Base-by-base conservation (phyloP, 1,140 invertebrate genomes). In the Cotesia typhae region DNA sequence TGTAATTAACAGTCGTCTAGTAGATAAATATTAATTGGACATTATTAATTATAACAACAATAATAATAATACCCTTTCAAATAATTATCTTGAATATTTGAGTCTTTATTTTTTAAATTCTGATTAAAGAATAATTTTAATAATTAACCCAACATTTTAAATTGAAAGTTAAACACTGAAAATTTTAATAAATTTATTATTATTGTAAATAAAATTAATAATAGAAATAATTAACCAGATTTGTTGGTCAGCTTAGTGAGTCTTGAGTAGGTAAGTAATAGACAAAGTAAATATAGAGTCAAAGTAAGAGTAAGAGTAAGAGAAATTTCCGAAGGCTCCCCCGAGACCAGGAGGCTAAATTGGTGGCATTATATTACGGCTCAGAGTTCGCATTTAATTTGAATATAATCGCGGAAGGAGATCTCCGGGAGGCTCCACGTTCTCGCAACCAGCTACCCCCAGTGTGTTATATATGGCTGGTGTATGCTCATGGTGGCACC, bases 341-440 rank as follows among this genome's bases (percentile, higher is more conserved):
- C 10, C 14, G 60, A 79, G 84, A 81, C 67, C 55, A 20, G 12
- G 35, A 83, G 82, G 84, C 80, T 86, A 86, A 87, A 87, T 87
- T 87, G 85, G 82, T 79, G 82, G 83, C 80, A 84, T 84, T 87
- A 87, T 86, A 86, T 87, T 85, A 85, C 83, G 80, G 81, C 81
- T 84, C 78, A 79, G 83, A 83, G 79, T 82, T 79, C 79, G 83
- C 85, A 86, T 86, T 87, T 86, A 87, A 87, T 87, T 87, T 87
- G 84, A 87, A 87, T 87, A 87, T 85, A 86, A 87, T 87, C 85
- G 81, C 74, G 82, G 77, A 82, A 82, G 81, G 81, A 84, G 80
- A 86, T 86, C 84, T 85, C 79, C 80, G 75, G 81, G 38, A 61
- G 38, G 75, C 71, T 76, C 77, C 71, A 80, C 82, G 74, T 68